A percentile compares a stretch with the other conserved stretches of the same genome.
Conservation (phyloP, 2,888 invertebrate genomes). For the Hemistola chrysoprasaria region DNA sequence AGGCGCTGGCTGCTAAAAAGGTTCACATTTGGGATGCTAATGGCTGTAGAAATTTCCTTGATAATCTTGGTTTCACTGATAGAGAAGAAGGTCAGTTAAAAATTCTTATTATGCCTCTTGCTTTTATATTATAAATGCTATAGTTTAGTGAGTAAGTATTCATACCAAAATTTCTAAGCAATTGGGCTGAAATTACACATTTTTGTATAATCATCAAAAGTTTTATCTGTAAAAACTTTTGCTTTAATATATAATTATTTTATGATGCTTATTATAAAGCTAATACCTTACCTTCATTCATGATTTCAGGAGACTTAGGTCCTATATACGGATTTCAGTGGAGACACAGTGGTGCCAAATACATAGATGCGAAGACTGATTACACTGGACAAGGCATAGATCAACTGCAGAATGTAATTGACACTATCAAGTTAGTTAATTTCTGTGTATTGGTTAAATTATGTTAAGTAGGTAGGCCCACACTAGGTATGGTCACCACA, state of each 20-base stretch:
- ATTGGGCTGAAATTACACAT: no score
- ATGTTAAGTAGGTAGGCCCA: no score
- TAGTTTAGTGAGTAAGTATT: no score
- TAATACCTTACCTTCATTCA: background rate
- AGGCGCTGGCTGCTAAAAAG: constrained; percentile 88
- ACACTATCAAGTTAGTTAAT: constrained; percentile 84
- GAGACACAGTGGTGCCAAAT: constrained; percentile 97
- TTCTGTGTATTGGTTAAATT: background rate
- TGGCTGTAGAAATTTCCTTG: constrained; percentile 94
- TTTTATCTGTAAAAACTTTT: no score
- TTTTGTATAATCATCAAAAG: no score
- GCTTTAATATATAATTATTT: no score
- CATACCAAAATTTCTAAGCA: no score
- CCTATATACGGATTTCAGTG: constrained; percentile 99
- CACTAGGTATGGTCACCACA: no score
- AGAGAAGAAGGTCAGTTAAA: constrained; percentile 91
- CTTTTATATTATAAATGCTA: no score
- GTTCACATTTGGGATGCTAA: constrained; percentile 99
- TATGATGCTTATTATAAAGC: background rate
- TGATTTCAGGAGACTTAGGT: constrained; percentile 90
- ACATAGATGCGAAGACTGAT: constrained; percentile 90
- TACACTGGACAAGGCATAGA: constrained; percentile 94
- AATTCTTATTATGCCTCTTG: no score
- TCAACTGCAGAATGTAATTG: constrained; percentile 91
- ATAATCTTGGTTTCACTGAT: constrained; percentile 90